phyloP scores from a whole-genome alignment of 2,113 vertebrate genomes.

The Cardinalis cardinalis region DNA sequence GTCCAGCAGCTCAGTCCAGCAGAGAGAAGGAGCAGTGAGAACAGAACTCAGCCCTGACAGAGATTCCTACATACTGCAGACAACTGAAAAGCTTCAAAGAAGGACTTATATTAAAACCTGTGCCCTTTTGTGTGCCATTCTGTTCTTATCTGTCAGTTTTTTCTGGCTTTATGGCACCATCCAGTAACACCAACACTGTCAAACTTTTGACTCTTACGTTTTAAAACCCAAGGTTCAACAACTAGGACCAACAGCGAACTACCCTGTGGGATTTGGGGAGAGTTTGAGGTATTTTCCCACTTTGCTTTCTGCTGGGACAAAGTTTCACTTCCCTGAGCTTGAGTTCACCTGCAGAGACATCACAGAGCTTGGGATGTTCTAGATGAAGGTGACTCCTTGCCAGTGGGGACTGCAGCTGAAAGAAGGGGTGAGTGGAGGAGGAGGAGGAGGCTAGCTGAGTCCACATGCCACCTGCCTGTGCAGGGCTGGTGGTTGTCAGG shows the following conservation, averaged over 20 bases:
- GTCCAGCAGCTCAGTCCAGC: neutral
- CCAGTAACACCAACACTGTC: neutral
- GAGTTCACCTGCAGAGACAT: neutral
- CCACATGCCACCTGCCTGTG: neutral
- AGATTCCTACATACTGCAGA: neutral
- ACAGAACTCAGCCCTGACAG: neutral
- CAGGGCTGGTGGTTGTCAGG: neutral
- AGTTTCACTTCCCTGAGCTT: neutral
- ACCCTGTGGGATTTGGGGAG: accelerated
- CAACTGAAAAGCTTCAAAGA: neutral
- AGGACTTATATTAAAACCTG: neutral
- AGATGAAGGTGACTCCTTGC: neutral
- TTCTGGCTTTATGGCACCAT: neutral
- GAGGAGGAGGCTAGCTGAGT: neutral
- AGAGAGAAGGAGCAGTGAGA: neutral
- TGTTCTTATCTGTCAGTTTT: neutral
- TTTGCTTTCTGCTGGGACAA: neutral
- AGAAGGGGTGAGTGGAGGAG: neutral
- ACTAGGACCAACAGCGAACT: accelerated
- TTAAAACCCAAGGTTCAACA: accelerated
- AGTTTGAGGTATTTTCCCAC: neutral
- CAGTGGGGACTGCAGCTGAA: neutral
- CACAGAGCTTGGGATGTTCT: accelerated
- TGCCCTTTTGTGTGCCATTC: neutral
- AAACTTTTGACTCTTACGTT: neutral